Base-by-base conservation (phyloP, 2,113 vertebrate genomes). In the Cebus imitator region DNA sequence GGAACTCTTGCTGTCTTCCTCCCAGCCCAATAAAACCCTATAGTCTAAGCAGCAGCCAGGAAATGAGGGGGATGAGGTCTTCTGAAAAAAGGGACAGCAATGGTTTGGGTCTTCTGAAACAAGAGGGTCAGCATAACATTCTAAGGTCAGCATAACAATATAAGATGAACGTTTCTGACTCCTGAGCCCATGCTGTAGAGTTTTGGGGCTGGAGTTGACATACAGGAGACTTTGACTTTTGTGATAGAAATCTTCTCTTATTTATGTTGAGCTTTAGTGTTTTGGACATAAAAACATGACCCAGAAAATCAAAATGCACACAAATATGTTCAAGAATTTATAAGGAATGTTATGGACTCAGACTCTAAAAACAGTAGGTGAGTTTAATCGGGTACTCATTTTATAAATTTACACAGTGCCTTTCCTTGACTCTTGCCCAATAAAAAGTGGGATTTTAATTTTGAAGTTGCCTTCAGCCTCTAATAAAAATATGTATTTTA, bases 381-480 rank as follows among this genome's bases (percentile, higher is more conserved):
- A 78, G 45, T 79, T 95, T n/a, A 75, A 40, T 50, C 64, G 58
- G 35, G 32, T 83, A 58, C 25, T n/a, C 18, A 23, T 75, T 75
- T 84, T 95, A 32, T 84, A 64, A 52, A 80, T 88, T 52, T 73
- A 76, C 7, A 40, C 58, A 32, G 45, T 57, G 20, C 18, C 35
- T 87, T 87, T 76, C 12, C 50, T 72, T 90, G 58, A n/a, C 10
- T 72, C 37, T 81, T 58, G 25, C 10, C 73, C 68, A 83, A 20
- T 90, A 86, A 86, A 72, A 83, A 72, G 43, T 87, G 32, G n/a
- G 32, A 68, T 84, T 84, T 93, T 96, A 91, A 87, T 91, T 95
- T 64, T 84, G 61, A 93, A 85, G 40, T 94, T 85, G 55, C 27
- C 61, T 32, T 66, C 20, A 18, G 30, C 37, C 16, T 91, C 35